Conservation (phyloP, 2,113 vertebrate genomes). For the Notarius quadriscutis region DNA sequence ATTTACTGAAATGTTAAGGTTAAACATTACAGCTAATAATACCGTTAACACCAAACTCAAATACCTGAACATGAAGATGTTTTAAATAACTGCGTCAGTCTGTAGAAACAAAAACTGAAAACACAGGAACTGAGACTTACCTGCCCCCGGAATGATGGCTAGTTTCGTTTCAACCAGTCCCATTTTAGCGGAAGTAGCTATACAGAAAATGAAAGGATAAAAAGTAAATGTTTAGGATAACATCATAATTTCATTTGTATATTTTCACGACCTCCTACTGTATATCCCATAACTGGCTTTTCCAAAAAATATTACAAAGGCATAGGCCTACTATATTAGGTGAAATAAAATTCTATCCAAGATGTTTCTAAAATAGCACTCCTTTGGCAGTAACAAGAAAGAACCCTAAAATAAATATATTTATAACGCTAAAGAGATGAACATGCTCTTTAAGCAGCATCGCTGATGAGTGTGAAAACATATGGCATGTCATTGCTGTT, state of each 20-base stretch:
- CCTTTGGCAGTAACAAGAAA: constrained; percentile 18
- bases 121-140: constrained; percentile 67
- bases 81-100: background rate
- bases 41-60: no score
- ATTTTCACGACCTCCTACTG: background rate
- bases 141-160: constrained; percentile 93
- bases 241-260: background rate
- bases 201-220: constrained; percentile 27
- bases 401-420: constrained; percentile 4
- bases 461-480: constrained; percentile 49
- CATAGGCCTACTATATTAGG: background rate
- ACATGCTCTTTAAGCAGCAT: constrained; percentile 31
- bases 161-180: constrained; percentile 94
- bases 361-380: background rate
- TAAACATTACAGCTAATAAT: background rate
- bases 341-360: background rate
- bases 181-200: constrained; percentile 91
- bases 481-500: constrained; percentile 41
- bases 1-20: background rate
- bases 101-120: background rate
- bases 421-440: constrained; percentile 16
- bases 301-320: background rate
- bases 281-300: background rate
- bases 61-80: background rate
- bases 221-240: background rate